These are phyloP conservation scores for Sinocyclocheilus rhinocerous DNA, from an alignment of 2,113 vertebrate species.

Conservation along the genomic window DNA sequence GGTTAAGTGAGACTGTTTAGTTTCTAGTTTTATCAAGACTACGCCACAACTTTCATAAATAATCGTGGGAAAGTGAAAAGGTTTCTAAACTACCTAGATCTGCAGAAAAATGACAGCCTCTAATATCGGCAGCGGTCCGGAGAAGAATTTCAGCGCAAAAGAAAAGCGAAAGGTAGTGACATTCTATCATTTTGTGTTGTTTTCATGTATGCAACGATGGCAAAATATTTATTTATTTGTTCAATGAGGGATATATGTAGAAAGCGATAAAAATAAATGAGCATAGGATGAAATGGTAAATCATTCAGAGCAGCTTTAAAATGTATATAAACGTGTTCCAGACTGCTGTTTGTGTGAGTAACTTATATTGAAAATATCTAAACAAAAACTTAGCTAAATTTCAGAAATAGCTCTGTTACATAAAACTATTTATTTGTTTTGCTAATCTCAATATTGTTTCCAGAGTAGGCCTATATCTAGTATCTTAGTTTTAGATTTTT, in stretches of 20 bases:
- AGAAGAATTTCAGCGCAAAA: slow-evolving; percentile 63
- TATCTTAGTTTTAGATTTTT: not conserved
- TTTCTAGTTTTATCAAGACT: slow-evolving; percentile 22
- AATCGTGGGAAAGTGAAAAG: slow-evolving; percentile 1
- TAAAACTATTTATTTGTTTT: not conserved
- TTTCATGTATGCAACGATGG: not conserved
- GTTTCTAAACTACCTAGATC: not conserved
- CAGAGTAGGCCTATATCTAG: too few relatives aligned
- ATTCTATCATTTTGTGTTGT: not conserved
- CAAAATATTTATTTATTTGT: not conserved
- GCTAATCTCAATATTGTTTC: not conserved
- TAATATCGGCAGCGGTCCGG: slow-evolving; percentile 53
- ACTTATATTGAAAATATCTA: not conserved
- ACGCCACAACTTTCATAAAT: not conserved
- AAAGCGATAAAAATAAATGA: not conserved
- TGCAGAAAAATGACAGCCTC: slow-evolving; percentile 61
- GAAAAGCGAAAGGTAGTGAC: slow-evolving; percentile 65
- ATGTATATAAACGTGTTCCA: too few relatives aligned
- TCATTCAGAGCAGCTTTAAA: not conserved
- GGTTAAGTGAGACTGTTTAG: slow-evolving; percentile 11
- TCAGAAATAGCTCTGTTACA: not conserved
- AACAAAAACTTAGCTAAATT: not conserved
- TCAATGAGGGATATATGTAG: not conserved
- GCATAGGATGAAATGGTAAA: not conserved
- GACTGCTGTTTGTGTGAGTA: not conserved